Base-by-base conservation (phyloP, 2,113 vertebrate genomes). In the Catharus bicknelli region DNA sequence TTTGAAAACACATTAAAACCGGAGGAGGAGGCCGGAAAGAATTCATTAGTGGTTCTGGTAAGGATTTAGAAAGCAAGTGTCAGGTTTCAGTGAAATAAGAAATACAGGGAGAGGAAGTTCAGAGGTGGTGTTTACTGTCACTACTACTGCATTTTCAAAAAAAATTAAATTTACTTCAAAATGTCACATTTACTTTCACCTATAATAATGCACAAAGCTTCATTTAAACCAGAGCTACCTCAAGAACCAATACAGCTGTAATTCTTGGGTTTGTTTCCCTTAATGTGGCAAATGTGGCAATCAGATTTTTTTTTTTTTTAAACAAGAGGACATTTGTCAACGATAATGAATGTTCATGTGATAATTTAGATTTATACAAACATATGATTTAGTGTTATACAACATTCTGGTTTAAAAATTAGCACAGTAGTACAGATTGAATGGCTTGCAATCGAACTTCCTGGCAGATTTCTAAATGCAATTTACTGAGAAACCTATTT, bases 371-470 rank as follows among this genome's bases (percentile, higher is more conserved):
- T 87, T 85, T 85, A 68, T 21, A 68, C 47, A 93, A 96, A 94
- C 75, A 84, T 36, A 48, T 8, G 26, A 89, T 53, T 76, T 86
- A 70, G 23, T 82, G 62, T 72, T 84, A 66, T 61, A 76, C 92
- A 95, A 87, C 85, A 91, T 73, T 90, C 62, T 87, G 50, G 38
- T 66, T 91, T 79, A 82, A 90, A 85, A 94, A 94, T 76, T 73
- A 94, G 42, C 45, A 64, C 36, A 87, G 64, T 42, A 86, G 61
- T 81, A 78, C 86, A 92, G 89, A 91, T 29, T 92, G 82, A 91
- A 68, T 68, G 61, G 45, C 4, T 82, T 68, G 36, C 30, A 86
- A 51, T 78, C 0, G 42, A 59, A 55, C 21, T 75, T 88, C 58
- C 64, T 82, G 81, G 47, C 54, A 94, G 81, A 90, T 70, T 86